Evolutionary conservation across 2,888 invertebrate species (phyloP).

Genomic region (Theretra japonica): DNA sequence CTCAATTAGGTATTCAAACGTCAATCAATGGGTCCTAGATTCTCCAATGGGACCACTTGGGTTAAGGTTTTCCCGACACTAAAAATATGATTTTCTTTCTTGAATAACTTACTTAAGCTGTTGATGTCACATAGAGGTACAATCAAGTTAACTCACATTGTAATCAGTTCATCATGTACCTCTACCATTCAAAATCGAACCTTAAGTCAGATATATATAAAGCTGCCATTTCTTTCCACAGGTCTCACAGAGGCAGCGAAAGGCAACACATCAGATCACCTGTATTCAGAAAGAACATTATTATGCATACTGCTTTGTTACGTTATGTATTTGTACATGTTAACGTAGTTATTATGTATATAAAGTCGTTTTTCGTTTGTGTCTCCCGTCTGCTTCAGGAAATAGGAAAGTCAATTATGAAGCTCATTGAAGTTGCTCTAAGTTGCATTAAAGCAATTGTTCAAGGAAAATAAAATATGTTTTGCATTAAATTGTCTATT

Average conservation of each 20-base stretch:
- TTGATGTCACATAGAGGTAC: too few relatives aligned
- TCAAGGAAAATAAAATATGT: neutral
- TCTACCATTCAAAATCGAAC: too few relatives aligned
- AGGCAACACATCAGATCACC: constrained; percentile 55
- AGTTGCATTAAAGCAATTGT: neutral
- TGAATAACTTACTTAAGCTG: too few relatives aligned
- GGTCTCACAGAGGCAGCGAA: constrained; percentile 79
- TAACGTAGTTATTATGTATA: constrained; percentile 62
- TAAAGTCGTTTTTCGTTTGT: constrained; percentile 43
- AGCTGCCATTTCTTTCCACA: constrained; percentile 44
- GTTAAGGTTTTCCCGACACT: too few relatives aligned
- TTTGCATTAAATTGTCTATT: too few relatives aligned
- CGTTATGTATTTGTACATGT: constrained; percentile 58
- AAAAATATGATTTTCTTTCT: too few relatives aligned
- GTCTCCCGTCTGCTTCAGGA: constrained; percentile 40
- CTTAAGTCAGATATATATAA: neutral
- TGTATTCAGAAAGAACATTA: constrained; percentile 55
- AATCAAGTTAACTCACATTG: too few relatives aligned
- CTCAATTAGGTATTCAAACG: too few relatives aligned
- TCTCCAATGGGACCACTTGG: too few relatives aligned
- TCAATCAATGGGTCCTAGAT: too few relatives aligned
- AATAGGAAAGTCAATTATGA: neutral
- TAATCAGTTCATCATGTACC: too few relatives aligned
- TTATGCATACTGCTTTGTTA: constrained; percentile 60
- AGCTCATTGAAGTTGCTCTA: neutral